Percentiles rank a stretch among this genome's conserved stretches.
Evolutionary conservation across 2,113 vertebrate species (phyloP).

Genomic region (Calyptommatus sinebrachiatus): DNA sequence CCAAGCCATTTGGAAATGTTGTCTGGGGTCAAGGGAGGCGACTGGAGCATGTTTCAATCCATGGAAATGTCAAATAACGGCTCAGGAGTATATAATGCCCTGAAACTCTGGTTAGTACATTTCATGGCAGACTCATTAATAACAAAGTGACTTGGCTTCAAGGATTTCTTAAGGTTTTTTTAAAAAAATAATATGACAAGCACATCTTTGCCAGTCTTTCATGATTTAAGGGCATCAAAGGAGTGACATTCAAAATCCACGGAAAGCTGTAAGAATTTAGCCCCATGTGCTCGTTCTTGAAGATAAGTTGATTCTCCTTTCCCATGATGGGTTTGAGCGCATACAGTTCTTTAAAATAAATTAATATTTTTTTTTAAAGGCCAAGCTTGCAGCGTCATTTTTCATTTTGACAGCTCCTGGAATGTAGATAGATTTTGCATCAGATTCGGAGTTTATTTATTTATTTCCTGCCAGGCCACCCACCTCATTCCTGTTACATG

Average conservation of each 20-base stretch:
- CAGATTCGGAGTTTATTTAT: conserved; percentile 34
- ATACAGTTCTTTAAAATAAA: conserved; percentile 66
- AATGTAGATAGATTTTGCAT: conserved; percentile 66
- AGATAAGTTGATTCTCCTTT: conserved; percentile 53
- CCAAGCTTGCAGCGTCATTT: conserved; percentile 68
- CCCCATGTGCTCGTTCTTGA: conserved; percentile 32
- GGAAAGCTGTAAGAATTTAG: conserved; percentile 19
- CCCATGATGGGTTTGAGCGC: neutral
- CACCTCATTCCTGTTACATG: neutral
- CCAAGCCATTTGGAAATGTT: neutral
- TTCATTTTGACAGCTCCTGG: conserved; percentile 73
- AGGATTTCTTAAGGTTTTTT: conserved; percentile 32
- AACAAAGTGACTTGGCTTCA: neutral
- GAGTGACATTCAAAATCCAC: conserved; percentile 34
- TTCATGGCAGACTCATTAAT: conserved; percentile 36
- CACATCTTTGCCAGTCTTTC: neutral
- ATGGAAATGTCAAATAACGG: conserved; percentile 23
- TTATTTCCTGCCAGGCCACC: conserved; percentile 6
- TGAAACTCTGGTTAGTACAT: conserved; percentile 18
- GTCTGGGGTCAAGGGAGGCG: neutral
- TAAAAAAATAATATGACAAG: conserved; percentile 12
- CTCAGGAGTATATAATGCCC: neutral
- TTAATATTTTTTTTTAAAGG: conserved; percentile 79
- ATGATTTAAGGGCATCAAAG: conserved; percentile 39
- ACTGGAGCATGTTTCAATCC: conserved; percentile 4